These are phyloP conservation scores for Drosophila cardini DNA, from an alignment of 1,140 invertebrate genomes.

Conservation along the genomic window DNA sequence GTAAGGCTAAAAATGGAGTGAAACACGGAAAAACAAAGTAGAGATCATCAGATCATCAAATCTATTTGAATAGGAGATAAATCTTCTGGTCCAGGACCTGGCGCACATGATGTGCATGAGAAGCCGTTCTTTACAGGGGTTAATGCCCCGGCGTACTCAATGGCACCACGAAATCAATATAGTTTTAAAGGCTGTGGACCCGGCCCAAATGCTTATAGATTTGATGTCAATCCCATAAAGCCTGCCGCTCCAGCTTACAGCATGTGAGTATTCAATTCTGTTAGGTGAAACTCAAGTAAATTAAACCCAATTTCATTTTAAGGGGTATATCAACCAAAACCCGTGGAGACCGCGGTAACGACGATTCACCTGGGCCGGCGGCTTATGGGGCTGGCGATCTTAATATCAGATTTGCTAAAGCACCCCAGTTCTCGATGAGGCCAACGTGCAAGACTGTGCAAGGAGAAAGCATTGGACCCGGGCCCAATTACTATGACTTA, in stretches of 20 bases:
- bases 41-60: not conserved
- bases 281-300: not conserved
- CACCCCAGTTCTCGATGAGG: conserved; percentile 83
- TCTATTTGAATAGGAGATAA: conserved; percentile 49
- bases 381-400: conserved; percentile 84
- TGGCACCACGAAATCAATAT: conserved; percentile 85
- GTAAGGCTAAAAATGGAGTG: conserved; percentile 29
- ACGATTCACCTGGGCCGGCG: conserved; percentile 87
- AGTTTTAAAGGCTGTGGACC: conserved; percentile 85
- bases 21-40: not conserved
- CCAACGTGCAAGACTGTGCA: conserved; percentile 15
- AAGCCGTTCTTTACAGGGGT: conserved; percentile 85
- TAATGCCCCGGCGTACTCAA: conserved; percentile 86
- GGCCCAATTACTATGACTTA: conserved; percentile 84
- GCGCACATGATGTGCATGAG: conserved; percentile 85
- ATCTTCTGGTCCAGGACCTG: conserved; percentile 86
- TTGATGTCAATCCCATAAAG: conserved; percentile 84
- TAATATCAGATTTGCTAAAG: conserved; percentile 73
- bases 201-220: conserved; percentile 87
- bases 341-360: conserved; percentile 36
- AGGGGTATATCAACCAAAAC: conserved; percentile 84
- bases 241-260: conserved; percentile 84
- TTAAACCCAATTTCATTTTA: conserved; percentile 38
- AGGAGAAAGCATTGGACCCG: conserved; percentile 70
- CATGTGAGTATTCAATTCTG: conserved; percentile 81